Conservation (phyloP, 2,113 vertebrate genomes). For the Triplophysa rosa region DNA sequence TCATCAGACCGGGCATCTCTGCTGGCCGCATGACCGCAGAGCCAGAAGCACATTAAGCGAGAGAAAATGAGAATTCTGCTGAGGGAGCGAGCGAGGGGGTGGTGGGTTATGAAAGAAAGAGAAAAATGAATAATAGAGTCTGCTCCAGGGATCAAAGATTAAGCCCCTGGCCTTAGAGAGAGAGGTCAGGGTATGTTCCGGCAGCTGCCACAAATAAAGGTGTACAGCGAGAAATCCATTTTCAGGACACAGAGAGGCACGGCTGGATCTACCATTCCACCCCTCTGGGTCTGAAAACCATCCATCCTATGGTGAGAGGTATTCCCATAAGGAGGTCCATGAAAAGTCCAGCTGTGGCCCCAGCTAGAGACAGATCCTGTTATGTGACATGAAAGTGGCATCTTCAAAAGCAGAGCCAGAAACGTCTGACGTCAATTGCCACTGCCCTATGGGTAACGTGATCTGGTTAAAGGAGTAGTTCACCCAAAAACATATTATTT, state of each 20-base stretch:
- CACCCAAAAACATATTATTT: not conserved
- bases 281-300: slow-evolving; percentile 32
- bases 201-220: slow-evolving; percentile 51
- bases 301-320: slow-evolving; percentile 30
- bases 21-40: slow-evolving; percentile 15
- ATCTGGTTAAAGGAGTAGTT: slow-evolving; percentile 25
- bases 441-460: slow-evolving; percentile 10
- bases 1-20: slow-evolving; percentile 30
- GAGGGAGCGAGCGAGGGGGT: slow-evolving; percentile 21
- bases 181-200: slow-evolving; percentile 45
- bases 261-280: slow-evolving; percentile 40
- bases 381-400: slow-evolving; percentile 36
- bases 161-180: slow-evolving; percentile 52
- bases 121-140: slow-evolving; percentile 43
- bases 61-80: slow-evolving; percentile 5
- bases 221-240: slow-evolving; percentile 47
- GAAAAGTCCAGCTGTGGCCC: slow-evolving; percentile 29
- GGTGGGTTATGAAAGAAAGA: slow-evolving; percentile 32
- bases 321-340: slow-evolving; percentile 32
- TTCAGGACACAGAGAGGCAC: slow-evolving; percentile 38
- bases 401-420: slow-evolving; percentile 2
- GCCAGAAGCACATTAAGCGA: not conserved
- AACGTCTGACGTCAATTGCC: not conserved
- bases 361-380: slow-evolving; percentile 29
- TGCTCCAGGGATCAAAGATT: slow-evolving; percentile 53